Evolutionary conservation across 2,888 invertebrate genomes (phyloP).

Genomic region (Phaedon cochleariae): DNA sequence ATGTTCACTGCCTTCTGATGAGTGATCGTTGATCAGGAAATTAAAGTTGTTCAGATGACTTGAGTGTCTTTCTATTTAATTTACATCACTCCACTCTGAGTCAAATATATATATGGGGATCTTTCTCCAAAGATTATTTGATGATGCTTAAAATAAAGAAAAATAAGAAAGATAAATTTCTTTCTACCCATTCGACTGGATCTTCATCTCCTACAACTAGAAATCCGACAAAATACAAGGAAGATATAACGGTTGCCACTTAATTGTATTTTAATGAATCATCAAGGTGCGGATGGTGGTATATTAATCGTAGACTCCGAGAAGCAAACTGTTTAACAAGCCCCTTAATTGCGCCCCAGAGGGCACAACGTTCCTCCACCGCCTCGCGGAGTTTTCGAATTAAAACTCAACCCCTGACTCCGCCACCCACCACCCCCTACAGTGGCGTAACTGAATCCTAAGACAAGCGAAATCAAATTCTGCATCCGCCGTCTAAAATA

Average conservation of each 20-base stretch:
- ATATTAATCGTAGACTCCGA: slow-evolving; percentile 51
- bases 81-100: no score
- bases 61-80: no score
- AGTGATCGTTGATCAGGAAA: no score
- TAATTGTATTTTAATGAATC: slow-evolving; percentile 56
- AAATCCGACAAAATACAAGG: slow-evolving; percentile 15
- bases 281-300: slow-evolving; percentile 53
- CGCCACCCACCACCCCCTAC: slow-evolving; percentile 12
- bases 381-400: slow-evolving; percentile 19
- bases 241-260: slow-evolving; percentile 35
- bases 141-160: no score
- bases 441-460: not conserved
- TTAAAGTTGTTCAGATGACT: no score
- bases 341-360: slow-evolving; percentile 49
- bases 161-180: no score
- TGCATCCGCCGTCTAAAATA: no score
- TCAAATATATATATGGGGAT: no score
- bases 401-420: slow-evolving; percentile 9
- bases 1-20: no score
- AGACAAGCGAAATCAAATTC: no score
- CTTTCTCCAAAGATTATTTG: no score
- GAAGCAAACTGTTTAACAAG: slow-evolving; percentile 50
- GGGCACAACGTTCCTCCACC: slow-evolving; percentile 19
- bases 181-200: no score
- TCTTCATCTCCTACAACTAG: not conserved